Evolutionary conservation across 2,113 vertebrate species (phyloP).

Genomic region (Psittacula cyanocephala): DNA sequence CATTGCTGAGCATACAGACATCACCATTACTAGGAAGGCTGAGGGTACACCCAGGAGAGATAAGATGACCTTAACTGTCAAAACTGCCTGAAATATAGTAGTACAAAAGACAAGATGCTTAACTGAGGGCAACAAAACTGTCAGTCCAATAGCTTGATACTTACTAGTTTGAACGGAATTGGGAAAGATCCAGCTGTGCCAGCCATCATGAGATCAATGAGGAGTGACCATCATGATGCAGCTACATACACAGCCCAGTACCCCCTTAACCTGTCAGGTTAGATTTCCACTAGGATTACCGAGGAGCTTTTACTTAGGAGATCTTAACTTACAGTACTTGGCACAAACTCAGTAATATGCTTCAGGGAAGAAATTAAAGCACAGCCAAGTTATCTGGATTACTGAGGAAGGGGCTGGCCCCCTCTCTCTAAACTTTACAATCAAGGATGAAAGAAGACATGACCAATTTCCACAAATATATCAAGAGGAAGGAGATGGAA

Average conservation of each 20-base stretch:
- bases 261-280: not conserved
- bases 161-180: not conserved
- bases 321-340: not conserved
- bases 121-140: not conserved
- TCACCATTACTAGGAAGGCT: not conserved
- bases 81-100: not conserved
- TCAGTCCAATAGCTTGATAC: not conserved
- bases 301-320: not conserved
- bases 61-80: not conserved
- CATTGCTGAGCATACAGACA: not conserved
- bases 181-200: not conserved
- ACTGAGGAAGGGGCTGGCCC: not conserved
- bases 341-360: not conserved
- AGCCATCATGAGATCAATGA: not conserved
- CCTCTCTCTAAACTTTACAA: not conserved
- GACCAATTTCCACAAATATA: not conserved
- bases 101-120: not conserved
- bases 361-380: not conserved
- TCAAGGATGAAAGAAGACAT: not conserved
- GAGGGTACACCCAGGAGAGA: not conserved
- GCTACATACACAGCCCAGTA: not conserved
- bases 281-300: not conserved
- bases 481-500: not conserved
- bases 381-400: not conserved
- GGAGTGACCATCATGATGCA: not conserved